Base-by-base conservation (phyloP, 2,888 invertebrate species). In the Ischnura elegans region DNA sequence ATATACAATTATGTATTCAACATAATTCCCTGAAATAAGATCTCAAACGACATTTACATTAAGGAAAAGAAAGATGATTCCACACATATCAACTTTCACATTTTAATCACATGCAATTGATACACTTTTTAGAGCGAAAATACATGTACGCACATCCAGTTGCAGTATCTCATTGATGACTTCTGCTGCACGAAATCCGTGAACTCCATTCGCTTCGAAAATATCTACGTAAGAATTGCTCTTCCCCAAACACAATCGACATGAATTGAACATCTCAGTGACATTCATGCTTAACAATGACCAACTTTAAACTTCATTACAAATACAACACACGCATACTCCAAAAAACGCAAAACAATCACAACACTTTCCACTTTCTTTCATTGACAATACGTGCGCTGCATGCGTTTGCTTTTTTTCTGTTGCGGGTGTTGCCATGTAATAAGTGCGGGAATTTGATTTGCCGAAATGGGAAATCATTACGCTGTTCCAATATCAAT, bases 151-250 rank as follows among this genome's bases (percentile, higher is more conserved):
- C 87, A 87, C 87, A 55, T 87, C 87, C 42, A 87, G 87, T 61
- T 87, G 87, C 61, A 87, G 87, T 47, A 87, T 87, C 55, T 87
- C 87, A 55, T 87, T 87, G 87, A 87, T 87, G 87, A 87, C 87
- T 87, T 87, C 87, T 87, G 87, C 87, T 87, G 87, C 87, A 55
- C 87, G 87, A 87, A 87, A 87, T 87, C 87, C 87, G 47, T 55
- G 51, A 42, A 55, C 87, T 87, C 87, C 87, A 42, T 87, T 55
- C 87, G 55, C 55, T 36, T 87, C 87, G 61, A 87, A 87, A 55
- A 87, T 87, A 21, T 87, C 87, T 55, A 87, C 87, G 46, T 87
- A 87, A 21, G 87, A 55, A 55, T 42, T 87, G 42, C 87, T 87
- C 42, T 61, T 87, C 0, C 87, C 47, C 25, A 87, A 42, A n/a